Evolutionary conservation across 2,113 vertebrate genomes (phyloP).

Genomic region (Rhizomys pruinosus): DNA sequence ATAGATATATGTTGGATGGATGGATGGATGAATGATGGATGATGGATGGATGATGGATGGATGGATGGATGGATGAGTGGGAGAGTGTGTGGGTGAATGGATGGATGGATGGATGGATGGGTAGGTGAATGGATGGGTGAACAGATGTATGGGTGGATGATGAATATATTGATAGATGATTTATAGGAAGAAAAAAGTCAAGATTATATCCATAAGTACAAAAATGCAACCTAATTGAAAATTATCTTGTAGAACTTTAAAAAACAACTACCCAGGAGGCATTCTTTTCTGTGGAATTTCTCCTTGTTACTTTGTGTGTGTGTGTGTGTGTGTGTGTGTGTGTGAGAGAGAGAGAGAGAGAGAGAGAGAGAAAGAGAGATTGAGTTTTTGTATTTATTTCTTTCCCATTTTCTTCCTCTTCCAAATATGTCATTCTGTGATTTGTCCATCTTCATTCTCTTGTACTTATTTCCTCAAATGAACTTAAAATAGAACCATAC

Average conservation of each 20-base stretch:
- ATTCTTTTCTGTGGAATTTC: neutral
- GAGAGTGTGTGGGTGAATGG: too few relatives aligned
- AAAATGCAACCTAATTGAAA: conserved; percentile 30
- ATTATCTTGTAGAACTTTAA: conserved; percentile 21
- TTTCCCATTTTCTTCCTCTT: neutral
- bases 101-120: neutral
- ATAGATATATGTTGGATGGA: neutral
- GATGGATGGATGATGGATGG: neutral
- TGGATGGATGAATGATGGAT: neutral
- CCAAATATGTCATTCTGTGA: neutral
- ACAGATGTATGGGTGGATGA: neutral
- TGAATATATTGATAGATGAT: too few relatives aligned
- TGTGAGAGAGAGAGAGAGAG: neutral
- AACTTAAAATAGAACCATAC: conserved; percentile 10
- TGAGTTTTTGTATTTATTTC: neutral
- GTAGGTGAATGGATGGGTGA: too few relatives aligned
- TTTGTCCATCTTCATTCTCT: neutral
- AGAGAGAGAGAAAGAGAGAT: neutral
- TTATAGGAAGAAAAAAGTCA: too few relatives aligned
- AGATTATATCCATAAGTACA: neutral
- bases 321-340: neutral
- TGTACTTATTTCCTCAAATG: neutral
- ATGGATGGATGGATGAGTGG: neutral
- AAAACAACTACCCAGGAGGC: neutral
- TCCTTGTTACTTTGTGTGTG: neutral